Evolutionary conservation across 2,888 invertebrate species (phyloP).

Genomic region (Malachius bipustulatus): DNA sequence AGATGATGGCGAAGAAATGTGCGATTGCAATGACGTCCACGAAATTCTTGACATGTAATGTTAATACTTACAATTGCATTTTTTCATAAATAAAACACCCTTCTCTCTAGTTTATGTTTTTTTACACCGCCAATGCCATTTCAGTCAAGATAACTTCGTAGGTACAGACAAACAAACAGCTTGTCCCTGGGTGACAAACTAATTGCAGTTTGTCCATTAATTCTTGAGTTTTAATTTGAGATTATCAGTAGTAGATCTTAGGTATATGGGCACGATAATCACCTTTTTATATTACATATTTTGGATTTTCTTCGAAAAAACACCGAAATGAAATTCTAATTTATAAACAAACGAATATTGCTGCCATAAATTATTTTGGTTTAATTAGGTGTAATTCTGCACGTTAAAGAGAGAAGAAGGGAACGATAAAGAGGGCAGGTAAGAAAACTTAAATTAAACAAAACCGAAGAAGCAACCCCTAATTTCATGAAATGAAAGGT

Average conservation of each 20-base stretch:
- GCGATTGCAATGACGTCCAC: constrained; percentile 12
- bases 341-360: no score
- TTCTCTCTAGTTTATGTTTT: constrained; percentile 3
- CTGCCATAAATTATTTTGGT: no score
- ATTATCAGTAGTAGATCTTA: constrained; percentile 3
- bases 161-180: constrained; percentile 2
- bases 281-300: constrained; percentile 7
- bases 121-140: constrained; percentile 3
- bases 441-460: no score
- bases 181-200: constrained; percentile 7
- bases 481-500: no score
- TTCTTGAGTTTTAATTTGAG: constrained; percentile 6
- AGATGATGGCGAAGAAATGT: constrained; percentile 5
- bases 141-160: constrained; percentile 5
- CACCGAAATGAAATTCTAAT: no score
- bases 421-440: no score
- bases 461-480: no score
- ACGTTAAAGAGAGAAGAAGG: no score
- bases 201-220: constrained; percentile 5
- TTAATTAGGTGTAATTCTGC: no score
- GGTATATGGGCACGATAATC: constrained; percentile 2
- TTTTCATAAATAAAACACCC: neutral
- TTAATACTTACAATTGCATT: constrained; percentile 6
- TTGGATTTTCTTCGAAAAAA: constrained; percentile 5
- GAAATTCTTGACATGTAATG: constrained; percentile 11